Evolutionary conservation across 2,888 invertebrate genomes (phyloP).

Genomic region (Cantharis flavilabris): DNA sequence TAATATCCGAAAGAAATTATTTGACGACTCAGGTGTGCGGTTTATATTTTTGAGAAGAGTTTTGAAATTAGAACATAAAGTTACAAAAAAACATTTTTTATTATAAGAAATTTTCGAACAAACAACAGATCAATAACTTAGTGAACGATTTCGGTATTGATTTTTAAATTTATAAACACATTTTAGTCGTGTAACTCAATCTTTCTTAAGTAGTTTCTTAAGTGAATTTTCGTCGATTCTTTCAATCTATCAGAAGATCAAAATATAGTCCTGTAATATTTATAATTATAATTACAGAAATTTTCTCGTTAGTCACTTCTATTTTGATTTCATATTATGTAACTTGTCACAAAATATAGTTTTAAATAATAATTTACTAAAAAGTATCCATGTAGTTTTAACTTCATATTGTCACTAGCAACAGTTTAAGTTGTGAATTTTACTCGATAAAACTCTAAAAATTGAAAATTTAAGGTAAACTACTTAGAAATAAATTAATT

Average conservation of each 20-base stretch:
- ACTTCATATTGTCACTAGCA: no score
- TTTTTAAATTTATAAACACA: background rate
- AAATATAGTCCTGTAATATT: background rate
- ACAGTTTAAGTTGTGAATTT: no score
- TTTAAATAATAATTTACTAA: no score
- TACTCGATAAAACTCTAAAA: no score
- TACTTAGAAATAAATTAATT: no score
- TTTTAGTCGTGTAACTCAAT: background rate
- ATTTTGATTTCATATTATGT: no score
- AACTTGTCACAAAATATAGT: no score
- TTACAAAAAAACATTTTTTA: background rate
- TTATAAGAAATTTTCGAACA: background rate
- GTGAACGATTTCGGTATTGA: background rate
- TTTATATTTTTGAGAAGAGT: background rate
- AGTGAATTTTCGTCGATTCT: background rate
- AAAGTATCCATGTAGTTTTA: no score
- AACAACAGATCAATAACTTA: background rate
- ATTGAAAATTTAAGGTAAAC: no score
- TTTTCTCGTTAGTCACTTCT: no score
- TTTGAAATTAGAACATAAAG: background rate
- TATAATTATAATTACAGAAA: no score
- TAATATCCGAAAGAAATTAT: conserved; percentile 17
- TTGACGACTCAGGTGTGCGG: background rate
- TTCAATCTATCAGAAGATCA: background rate
- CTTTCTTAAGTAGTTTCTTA: background rate